These are phyloP conservation scores for Chauna torquata DNA, from an alignment of 2,113 vertebrate species.

Conservation along the genomic window DNA sequence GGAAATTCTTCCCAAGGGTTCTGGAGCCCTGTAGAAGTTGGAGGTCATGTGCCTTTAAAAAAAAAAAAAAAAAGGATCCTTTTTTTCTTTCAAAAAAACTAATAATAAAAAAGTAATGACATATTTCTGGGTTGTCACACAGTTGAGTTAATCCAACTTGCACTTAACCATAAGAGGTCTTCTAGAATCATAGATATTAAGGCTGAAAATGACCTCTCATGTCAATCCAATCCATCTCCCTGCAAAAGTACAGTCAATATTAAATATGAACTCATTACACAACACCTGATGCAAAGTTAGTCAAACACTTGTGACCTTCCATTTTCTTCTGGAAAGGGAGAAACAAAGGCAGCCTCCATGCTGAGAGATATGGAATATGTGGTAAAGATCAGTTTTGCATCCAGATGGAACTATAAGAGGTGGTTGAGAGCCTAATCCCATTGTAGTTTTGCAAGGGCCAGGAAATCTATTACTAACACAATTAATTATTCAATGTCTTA, in stretches of 20 bases:
- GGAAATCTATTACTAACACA: neutral
- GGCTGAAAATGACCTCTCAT: neutral
- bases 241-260: neutral
- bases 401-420: neutral
- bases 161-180: neutral
- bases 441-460: neutral
- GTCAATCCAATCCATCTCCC: neutral
- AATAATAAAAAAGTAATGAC: neutral
- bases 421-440: neutral
- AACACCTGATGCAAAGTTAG: neutral
- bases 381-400: neutral
- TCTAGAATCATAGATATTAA: neutral
- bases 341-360: neutral
- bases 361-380: neutral
- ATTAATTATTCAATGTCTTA: neutral
- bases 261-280: neutral
- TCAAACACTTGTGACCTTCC: neutral
- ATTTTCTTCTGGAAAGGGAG: neutral
- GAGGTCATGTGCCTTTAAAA: neutral
- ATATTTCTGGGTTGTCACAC: accelerated
- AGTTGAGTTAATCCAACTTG: neutral
- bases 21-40: neutral
- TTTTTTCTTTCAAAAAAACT: neutral
- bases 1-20: neutral
- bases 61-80: neutral